Conservation (phyloP, 2,113 vertebrate genomes). For the Philantomba maxwellii region DNA sequence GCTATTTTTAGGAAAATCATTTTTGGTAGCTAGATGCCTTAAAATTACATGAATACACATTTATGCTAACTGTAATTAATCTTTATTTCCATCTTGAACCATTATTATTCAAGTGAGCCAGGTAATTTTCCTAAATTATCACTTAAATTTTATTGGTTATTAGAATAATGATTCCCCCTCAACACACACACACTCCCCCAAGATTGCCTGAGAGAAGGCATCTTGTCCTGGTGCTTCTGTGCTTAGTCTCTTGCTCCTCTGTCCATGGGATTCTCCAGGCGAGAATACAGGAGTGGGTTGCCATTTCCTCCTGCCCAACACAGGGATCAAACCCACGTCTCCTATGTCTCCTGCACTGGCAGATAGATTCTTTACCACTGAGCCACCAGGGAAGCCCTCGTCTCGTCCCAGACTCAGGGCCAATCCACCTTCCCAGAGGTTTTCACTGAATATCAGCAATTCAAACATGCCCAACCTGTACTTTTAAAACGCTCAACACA, state of each 20-base stretch:
- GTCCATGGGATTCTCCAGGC: neutral
- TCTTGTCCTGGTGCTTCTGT: neutral
- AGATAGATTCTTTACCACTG: neutral
- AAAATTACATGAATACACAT: neutral
- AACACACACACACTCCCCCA: too few species aligned
- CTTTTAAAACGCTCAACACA: conserved; percentile 78
- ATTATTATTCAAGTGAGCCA: neutral
- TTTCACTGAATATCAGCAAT: conserved; percentile 64
- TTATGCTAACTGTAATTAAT: neutral
- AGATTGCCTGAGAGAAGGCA: neutral
- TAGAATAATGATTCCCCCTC: neutral
- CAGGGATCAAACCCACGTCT: neutral
- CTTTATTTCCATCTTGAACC: neutral
- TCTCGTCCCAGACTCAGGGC: conserved; percentile 26
- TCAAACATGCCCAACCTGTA: conserved; percentile 75
- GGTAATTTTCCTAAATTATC: conserved; percentile 2
- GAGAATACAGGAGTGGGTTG: neutral
- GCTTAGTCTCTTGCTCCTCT: neutral
- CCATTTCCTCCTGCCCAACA: neutral
- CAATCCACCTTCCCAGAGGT: conserved; percentile 58
- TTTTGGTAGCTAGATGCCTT: neutral
- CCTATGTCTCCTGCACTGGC: neutral
- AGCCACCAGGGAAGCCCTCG: neutral
- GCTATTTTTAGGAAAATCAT: neutral
- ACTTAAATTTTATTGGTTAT: neutral